A percentile compares a stretch with the other conserved stretches of the same genome.
Conservation (phyloP, 2,113 vertebrate species). For the Variabilichromis moorii region DNA sequence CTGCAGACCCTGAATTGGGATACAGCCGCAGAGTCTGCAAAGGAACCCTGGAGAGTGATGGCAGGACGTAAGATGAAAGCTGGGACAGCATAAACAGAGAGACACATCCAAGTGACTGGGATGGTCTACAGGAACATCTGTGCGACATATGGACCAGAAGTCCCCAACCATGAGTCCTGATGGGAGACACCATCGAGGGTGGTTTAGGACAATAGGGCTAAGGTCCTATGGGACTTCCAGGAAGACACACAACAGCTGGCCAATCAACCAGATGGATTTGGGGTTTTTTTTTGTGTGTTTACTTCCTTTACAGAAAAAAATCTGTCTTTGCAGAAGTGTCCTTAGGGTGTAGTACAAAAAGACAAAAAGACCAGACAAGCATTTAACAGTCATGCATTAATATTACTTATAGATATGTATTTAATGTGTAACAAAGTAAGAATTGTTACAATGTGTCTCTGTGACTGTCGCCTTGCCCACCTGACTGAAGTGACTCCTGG, state of each 20-base stretch:
- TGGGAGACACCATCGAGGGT: neutral
- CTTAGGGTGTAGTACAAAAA: neutral
- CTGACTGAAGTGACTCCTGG: neutral
- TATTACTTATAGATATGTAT: neutral
- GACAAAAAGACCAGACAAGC: neutral
- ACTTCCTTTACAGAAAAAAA: neutral
- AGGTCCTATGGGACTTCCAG: neutral
- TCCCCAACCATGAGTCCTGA: neutral
- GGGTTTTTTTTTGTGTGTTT: accelerated
- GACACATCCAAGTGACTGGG: neutral
- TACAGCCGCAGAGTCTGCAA: neutral
- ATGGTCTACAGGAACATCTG: neutral
- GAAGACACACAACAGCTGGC: neutral
- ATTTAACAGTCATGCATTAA: neutral
- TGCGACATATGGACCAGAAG: neutral
- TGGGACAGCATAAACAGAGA: neutral
- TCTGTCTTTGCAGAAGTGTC: neutral
- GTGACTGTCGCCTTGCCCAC: neutral
- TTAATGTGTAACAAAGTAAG: neutral
- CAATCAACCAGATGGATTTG: neutral
- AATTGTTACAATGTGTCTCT: neutral
- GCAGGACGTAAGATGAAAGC: neutral
- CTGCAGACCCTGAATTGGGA: no score
- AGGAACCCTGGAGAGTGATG: neutral
- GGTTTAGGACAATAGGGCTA: neutral